Conservation (phyloP, 2,797 vertebrate genomes). For the Poecilia wingei region DNA sequence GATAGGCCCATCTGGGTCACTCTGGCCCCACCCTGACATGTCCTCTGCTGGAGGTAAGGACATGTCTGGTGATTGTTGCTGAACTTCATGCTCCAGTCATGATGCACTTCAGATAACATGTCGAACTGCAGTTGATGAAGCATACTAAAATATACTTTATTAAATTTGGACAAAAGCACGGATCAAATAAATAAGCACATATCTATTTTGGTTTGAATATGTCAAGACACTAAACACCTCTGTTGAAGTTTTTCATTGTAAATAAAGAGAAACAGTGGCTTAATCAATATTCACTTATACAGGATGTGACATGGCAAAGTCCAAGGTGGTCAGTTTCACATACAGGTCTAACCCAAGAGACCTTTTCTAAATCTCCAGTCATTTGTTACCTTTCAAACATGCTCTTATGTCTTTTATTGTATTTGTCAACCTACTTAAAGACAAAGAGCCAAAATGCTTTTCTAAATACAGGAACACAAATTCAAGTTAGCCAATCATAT, state of each 20-base stretch:
- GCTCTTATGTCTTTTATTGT: background rate
- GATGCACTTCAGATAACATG: constrained; percentile 15
- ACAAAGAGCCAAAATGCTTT: background rate
- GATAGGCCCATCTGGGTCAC: constrained; percentile 56
- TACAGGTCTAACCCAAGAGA: background rate
- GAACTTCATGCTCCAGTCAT: constrained; percentile 56
- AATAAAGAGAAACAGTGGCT: background rate
- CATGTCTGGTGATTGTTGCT: constrained; percentile 39
- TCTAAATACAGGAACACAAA: background rate
- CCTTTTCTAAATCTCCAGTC: background rate
- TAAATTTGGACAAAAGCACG: background rate
- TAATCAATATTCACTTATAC: background rate
- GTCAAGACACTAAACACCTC: background rate
- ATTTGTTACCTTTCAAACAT: background rate
- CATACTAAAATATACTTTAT: constrained; percentile 1
- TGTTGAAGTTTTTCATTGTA: background rate
- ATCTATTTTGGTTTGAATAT: background rate
- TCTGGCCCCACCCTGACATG: constrained; percentile 55
- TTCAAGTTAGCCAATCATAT: background rate
- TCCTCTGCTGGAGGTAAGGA: constrained; percentile 56
- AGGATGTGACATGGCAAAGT: background rate
- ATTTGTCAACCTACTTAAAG: background rate
- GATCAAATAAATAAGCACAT: background rate
- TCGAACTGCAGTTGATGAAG: constrained; percentile 19
- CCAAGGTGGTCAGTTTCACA: background rate